Base-by-base conservation (phyloP, 2,113 vertebrate genomes). In the Charina bottae region DNA sequence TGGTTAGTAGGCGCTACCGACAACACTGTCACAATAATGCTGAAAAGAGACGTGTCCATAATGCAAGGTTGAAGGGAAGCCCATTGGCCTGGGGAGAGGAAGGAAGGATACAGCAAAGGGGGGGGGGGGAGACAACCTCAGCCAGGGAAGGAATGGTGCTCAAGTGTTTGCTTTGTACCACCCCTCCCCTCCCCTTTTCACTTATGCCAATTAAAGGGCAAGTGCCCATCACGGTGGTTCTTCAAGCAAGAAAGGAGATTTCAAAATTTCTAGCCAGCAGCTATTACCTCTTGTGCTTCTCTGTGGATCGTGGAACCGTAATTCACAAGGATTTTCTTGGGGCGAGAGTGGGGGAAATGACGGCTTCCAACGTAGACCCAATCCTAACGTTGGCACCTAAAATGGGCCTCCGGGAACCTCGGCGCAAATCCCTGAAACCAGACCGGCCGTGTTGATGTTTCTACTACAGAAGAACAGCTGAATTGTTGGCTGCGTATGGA, bases 401-500 rank as follows among this genome's bases (percentile, higher is more conserved):
- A 49, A 2, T 62, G 24, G 60, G 19, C 60, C 13, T 13, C 83
- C 83, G 26, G 23, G 24, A 53, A 26, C 8, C 46, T 37, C 13
- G n/a, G 15, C 1, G n/a, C 17, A 21, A 8, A 21, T 7, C 17
- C 72, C 37, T 21, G 17, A 78, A 78, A 9, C 33, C 17, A 0
- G 1, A 24, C 23, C 1, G 0, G 12, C 84, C 26, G 1, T 0
- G 12, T 13, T 26, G 37, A 0, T 0, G 1, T 33, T 54, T 33
- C 19, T 17, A 2, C 68, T 17, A 3, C 55, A 15, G 15, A 7
- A 19, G 1, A 3, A 0, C 0, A 0, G 13, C 59, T 0, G 54
- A 83, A 28, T 37, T 2, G 0, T 1, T 0, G 6, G 37, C 28
- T 42, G 4, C 23, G 3, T 2, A 33, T 3, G 33, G 24, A 60